Base-by-base conservation (phyloP, 2,888 invertebrate species). In the Helobdella robusta region DNA sequence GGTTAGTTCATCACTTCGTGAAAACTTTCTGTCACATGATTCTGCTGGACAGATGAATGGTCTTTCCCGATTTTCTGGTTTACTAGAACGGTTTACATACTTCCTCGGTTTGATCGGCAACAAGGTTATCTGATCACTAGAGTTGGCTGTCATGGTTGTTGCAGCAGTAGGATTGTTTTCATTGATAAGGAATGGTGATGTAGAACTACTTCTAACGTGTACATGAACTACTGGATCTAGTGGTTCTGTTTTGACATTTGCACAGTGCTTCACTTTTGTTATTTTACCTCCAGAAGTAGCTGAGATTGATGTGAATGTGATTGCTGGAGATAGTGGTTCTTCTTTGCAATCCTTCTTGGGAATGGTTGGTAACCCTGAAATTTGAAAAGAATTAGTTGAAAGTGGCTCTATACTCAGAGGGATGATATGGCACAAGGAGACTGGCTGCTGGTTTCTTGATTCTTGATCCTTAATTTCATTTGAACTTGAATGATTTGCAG, bases 31-130 rank as follows among this genome's bases (percentile, higher is more conserved):
- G 64, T 66, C 66, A 23, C 66, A 66, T 4, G 60, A 35, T 79
- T 94, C 94, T 40, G 95, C 92, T 1, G 95, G 95, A 80, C 97
- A 97, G 59, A 94, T 93, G 82, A 97, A 95, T 30, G 97, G 95
- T 35, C 95, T 85, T 81, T 97, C 95, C 82, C 95, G 94, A 23
- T 93, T 91, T 8, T 95, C 95, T 48, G 95, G 94, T 81, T 95
- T 95, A 82, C 92, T 92, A 54, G 94, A 94, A 72, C 94, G 71
- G 82, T 92, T 93, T n/a, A 94, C 94, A 79, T 94, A 94, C 80
- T 94, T 94, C 71, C 94, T 84, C 25, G 93, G 92, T 79, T 94
- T 94, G 32, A 71, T 73, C 2, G 77, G 76, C 59, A 75, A 64
- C 6, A 40, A 15, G 18, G 32, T 44, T 25, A 30, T n/a, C 6